Base-by-base conservation (phyloP, 2,888 invertebrate genomes). In the Octonoba sinensis region DNA sequence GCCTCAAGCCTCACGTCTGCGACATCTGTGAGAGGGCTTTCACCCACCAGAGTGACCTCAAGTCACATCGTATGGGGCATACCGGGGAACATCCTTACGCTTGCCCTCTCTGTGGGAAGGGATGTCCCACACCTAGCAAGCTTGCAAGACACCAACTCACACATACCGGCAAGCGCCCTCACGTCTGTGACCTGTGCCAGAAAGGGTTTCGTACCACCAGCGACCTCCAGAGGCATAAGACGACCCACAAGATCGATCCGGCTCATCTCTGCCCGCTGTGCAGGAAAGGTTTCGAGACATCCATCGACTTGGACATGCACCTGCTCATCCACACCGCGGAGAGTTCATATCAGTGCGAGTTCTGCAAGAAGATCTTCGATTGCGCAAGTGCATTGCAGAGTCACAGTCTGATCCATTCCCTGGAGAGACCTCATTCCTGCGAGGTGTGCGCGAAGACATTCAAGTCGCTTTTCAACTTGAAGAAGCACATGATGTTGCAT, bases 101-200 rank as follows among this genome's bases (percentile, higher is more conserved):
- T 16, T 67, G 67, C 16, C 11, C 20, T 24, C 13, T 22, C 11
- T 67, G 67, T 24, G 51, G 51, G 6, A 67, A 67, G 15, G 67
- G 67, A 16, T 67, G 49, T 51, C 67, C 67, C 13, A 51, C 51
- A n/a, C 67, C 67, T 15, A 67, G 67, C 24, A 67, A 67, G 20
- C 20, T 67, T 4, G 22, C 6, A 4, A 22, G 67, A 15, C 67
- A 67, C 20, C 54, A 67, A 12, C n/a, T 67, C 51, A 67, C 67
- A 15, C 67, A 67, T 20, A 67, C 67, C 16, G 67, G 67, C 16
- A 54, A 67, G n/a, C 51, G 67, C 8, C 67, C 67, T 20, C 51
- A n/a, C 15, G 11, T 13, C 24, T 67, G 67, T n/a, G 67, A 67
- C 51, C n/a, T 67, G 11, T 67, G 67, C 27, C n/a, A 22, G 6